phyloP scores from a whole-genome alignment of 2,113 vertebrate genomes.

The Semnornis frantzii region DNA sequence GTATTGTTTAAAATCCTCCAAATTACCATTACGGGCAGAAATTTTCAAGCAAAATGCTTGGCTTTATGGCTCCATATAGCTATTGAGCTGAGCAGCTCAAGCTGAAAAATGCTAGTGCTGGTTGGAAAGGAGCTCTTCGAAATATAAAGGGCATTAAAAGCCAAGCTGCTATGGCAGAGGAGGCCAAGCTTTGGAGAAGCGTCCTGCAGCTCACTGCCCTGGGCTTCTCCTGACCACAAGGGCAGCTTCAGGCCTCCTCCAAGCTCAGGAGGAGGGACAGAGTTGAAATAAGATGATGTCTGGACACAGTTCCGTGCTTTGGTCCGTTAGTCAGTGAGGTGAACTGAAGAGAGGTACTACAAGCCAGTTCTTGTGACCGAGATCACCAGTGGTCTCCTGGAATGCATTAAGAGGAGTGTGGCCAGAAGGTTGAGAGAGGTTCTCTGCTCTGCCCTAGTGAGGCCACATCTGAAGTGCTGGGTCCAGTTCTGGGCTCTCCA shows the following conservation, averaged over 20 bases:
- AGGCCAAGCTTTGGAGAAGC: background rate
- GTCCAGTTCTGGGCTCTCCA: too few species aligned
- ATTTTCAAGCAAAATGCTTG: slow-evolving; percentile 7
- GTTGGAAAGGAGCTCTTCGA: background rate
- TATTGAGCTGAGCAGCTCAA: slow-evolving; percentile 23
- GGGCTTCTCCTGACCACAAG: background rate
- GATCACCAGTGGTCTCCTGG: too few species aligned
- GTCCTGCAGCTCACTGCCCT: background rate
- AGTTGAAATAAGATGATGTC: background rate
- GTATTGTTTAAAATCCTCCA: background rate
- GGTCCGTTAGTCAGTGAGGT: background rate
- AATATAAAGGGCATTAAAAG: background rate
- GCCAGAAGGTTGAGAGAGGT: too few species aligned
- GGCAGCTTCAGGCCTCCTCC: accelerated
- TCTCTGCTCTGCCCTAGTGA: too few species aligned
- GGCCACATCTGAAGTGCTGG: too few species aligned
- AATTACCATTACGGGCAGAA: background rate
- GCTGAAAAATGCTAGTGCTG: slow-evolving; percentile 24
- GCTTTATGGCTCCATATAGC: background rate
- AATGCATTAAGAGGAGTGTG: too few species aligned
- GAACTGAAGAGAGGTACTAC: background rate
- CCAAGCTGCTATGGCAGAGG: background rate
- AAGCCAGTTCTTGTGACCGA: too few species aligned
- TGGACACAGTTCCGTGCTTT: background rate
- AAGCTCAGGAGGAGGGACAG: background rate